Base-by-base conservation (phyloP, 2,113 vertebrate species). In the Microcebus ravelobensis region DNA sequence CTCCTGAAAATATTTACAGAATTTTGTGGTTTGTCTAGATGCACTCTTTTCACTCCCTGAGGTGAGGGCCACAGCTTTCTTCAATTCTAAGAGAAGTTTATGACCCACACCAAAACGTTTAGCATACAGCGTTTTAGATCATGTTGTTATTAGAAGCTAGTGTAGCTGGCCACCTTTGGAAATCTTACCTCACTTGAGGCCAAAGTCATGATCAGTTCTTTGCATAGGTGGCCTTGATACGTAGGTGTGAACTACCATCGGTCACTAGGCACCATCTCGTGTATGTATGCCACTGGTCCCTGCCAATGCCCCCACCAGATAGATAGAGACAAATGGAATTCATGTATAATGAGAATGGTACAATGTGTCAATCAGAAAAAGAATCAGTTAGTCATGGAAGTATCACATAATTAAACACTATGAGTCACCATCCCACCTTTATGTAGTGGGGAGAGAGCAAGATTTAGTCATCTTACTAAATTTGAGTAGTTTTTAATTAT, bases 71-170 rank as follows among this genome's bases (percentile, higher is more conserved):
- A 48, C 18, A 86, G 52, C 39, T 87, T 91, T 52, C 45, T 96
- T 90, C 17, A 92, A 92, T 39, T 92, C 42, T 86, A 79, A 89
- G 76, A 82, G 68, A 87, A 59, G 7, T 61, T 57, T 90, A 55
- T 63, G 34, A 68, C 5, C 18, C 18, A 21, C 11, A 36, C 15
- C 13, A 57, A 31, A 73, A 95, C 59, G n/a, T 52, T 91, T 61
- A 91, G 14, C 6, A 36, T 68, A n/a, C 21, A 8, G 1, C 57
- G 1, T 80, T 95, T 94, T 89, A 77, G 21, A 83, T 83, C 34
- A 71, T 17, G 18, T 23, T 81, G 65, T 76, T 74, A 39, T 77
- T 31, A 85, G 59, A 80, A 91, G 42, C 7, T 5, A 87, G 70
- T 34, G 25, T 80, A 42, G 73, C 23, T 86, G 36, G 73, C 23